A percentile compares a stretch with the other conserved stretches of the same genome.
Evolutionary conservation across 1,140 invertebrate species (phyloP).

Genomic region (Agrypnia vestita): DNA sequence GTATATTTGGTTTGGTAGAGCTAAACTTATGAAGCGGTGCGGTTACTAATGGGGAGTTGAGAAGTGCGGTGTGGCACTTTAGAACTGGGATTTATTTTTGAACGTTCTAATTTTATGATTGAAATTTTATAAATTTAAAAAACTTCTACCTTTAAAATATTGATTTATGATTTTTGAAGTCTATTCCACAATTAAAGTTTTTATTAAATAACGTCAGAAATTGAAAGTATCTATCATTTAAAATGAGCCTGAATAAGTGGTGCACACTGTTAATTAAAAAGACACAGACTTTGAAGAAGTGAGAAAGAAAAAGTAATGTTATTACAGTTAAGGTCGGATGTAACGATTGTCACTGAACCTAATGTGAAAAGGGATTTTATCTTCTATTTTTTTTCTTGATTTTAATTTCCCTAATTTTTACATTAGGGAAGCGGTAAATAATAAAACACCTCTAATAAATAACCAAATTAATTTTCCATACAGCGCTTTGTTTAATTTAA

Average conservation of each 20-base stretch:
- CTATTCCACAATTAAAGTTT: background rate
- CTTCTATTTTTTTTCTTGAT: no score
- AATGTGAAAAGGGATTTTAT: no score
- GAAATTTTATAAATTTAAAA: background rate
- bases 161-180: background rate
- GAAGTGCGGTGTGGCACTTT: background rate
- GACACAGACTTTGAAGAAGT: no score
- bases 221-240: background rate
- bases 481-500: no score
- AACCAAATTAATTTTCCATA: no score
- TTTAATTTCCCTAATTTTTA: no score
- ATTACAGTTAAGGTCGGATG: no score
- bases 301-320: no score
- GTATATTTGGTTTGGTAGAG: conserved; percentile 37
- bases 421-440: no score
- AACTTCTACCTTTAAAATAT: no score
- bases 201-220: background rate
- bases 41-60: conserved; percentile 24
- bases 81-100: background rate
- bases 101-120: background rate
- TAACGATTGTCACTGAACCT: no score
- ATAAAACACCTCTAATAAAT: no score
- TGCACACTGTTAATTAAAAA: background rate
- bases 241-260: background rate
- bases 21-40: conserved; percentile 26